These are phyloP conservation scores for Micoletzkya japonica DNA, from an alignment of 2,888 invertebrate genomes.

Conservation along the genomic window DNA sequence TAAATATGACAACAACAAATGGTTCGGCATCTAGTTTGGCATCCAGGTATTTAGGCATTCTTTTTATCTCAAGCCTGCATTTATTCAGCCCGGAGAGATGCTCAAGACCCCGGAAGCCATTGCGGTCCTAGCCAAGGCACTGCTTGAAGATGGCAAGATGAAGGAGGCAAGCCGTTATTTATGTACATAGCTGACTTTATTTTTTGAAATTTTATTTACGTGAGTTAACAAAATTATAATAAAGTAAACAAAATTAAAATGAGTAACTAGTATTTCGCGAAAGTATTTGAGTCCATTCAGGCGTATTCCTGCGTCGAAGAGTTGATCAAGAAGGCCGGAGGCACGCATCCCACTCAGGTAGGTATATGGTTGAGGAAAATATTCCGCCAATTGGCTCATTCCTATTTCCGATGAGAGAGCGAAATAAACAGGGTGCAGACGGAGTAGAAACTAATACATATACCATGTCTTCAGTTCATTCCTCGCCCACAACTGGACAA, in stretches of 20 bases:
- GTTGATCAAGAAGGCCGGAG: constrained; percentile 3
- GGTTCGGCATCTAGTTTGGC: too few species aligned
- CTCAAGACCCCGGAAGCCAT: constrained; percentile 18
- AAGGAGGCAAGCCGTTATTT: constrained; percentile 4
- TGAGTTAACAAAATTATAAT: not conserved
- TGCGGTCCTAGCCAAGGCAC: constrained; percentile 1
- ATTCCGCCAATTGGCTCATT: too few species aligned
- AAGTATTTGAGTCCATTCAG: too few species aligned
- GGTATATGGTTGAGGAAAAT: too few species aligned
- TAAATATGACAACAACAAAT: too few species aligned
- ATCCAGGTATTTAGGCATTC: not conserved
- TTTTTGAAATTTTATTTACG: not conserved
- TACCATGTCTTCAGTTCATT: constrained; percentile 9
- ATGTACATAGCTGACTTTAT: not conserved
- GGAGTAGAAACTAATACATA: not conserved
- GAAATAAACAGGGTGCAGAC: too few species aligned
- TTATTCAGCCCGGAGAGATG: not conserved
- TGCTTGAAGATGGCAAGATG: constrained; percentile 7
- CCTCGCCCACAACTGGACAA: constrained; percentile 21
- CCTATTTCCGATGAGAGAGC: not conserved
- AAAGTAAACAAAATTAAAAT: not conserved
- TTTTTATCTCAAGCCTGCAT: not conserved
- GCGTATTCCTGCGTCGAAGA: constrained; percentile 24
- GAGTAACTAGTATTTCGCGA: too few species aligned
- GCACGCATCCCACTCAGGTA: constrained; percentile 3